Evolutionary conservation across 2,113 vertebrate species (phyloP).

Genomic region (Pachycephala philippinensis): DNA sequence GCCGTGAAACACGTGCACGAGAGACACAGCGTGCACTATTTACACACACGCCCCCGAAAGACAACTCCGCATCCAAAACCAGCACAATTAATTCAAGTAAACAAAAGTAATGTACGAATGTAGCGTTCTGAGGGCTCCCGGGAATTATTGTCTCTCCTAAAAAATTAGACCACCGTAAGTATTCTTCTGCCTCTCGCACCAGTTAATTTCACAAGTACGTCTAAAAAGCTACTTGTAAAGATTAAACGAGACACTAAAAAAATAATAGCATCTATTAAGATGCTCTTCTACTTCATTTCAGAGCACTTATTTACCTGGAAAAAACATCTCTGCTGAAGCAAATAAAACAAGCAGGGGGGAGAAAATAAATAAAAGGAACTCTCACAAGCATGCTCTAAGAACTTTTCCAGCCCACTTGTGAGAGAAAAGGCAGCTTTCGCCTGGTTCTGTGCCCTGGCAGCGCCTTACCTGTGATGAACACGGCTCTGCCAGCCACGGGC

Average conservation of each 20-base stretch:
- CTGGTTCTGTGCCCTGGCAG: fast-evolving
- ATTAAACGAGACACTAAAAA: conserved; percentile 24
- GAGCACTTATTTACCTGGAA: neutral
- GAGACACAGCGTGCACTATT: neutral
- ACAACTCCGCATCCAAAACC: neutral
- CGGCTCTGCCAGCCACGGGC: conserved; percentile 56
- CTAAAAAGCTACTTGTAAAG: conserved; percentile 29
- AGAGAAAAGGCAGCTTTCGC: neutral
- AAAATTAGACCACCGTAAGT: neutral
- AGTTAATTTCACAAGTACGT: neutral
- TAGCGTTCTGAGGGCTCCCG: neutral
- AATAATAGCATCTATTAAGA: neutral
- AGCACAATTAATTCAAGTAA: neutral
- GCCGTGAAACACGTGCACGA: neutral
- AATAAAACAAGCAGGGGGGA: neutral
- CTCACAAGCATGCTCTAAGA: neutral
- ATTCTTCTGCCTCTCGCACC: neutral
- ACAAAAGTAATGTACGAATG: neutral
- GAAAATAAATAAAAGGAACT: neutral
- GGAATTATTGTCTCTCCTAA: neutral
- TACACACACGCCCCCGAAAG: neutral
- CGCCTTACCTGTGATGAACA: conserved; percentile 79
- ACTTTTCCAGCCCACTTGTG: neutral
- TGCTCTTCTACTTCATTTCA: conserved; percentile 2
- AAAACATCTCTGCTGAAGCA: neutral